A percentile compares a stretch with the other conserved stretches of the same genome.
Conservation (phyloP, 2,888 invertebrate genomes). For the Serripes groenlandicus region DNA sequence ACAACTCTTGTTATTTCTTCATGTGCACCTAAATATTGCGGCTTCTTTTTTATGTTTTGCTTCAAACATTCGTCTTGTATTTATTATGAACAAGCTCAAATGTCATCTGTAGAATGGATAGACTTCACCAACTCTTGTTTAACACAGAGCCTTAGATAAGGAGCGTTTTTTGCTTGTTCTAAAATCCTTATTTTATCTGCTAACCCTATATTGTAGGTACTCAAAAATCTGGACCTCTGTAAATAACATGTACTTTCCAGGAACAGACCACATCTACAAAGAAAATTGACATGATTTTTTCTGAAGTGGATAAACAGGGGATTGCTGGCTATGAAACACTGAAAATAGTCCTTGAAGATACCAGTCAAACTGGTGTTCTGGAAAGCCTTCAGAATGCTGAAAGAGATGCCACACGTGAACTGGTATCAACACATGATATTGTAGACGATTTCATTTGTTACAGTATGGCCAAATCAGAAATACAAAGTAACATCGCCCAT, state of each 20-base stretch:
- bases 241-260: not conserved
- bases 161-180: too few species aligned
- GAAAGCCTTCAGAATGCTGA: not conserved
- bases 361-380: not conserved
- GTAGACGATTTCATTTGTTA: conserved; percentile 3
- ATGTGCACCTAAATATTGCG: too few species aligned
- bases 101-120: too few species aligned
- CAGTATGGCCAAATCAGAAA: not conserved
- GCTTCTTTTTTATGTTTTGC: too few species aligned
- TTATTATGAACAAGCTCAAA: too few species aligned
- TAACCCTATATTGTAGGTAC: too few species aligned
- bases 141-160: too few species aligned
- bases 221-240: too few species aligned
- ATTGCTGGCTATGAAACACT: not conserved
- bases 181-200: too few species aligned
- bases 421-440: conserved; percentile 1
- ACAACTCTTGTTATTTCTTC: too few species aligned
- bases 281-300: not conserved
- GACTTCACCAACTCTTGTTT: too few species aligned
- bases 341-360: conserved; percentile 2
- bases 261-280: conserved; percentile 1
- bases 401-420: not conserved
- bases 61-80: too few species aligned
- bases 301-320: conserved; percentile 5
- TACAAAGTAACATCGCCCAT: not conserved